Conservation (phyloP, 2,888 invertebrate species). For the Eugnorisma glareosa region DNA sequence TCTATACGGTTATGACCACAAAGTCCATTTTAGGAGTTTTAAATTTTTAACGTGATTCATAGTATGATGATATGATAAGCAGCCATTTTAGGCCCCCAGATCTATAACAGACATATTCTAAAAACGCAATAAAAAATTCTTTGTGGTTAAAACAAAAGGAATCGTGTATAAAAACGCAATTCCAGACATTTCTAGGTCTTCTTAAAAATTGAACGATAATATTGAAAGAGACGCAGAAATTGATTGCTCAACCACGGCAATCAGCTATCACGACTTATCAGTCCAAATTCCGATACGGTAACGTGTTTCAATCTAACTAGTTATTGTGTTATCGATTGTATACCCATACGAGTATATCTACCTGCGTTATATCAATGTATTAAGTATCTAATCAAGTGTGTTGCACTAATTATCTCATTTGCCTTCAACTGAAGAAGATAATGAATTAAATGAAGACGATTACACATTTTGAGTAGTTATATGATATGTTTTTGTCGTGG, state of each 20-base stretch:
- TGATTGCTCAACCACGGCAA: conserved; percentile 56
- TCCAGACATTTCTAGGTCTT: background rate
- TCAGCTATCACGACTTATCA: conserved; percentile 59
- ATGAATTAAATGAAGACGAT: conserved; percentile 18
- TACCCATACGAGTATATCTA: conserved; percentile 3
- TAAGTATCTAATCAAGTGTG: conserved; percentile 57
- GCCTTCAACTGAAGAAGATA: conserved; percentile 25
- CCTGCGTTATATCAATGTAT: conserved; percentile 22
- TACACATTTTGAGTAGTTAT: background rate
- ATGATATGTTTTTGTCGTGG: background rate
- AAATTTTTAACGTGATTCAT: too few species aligned
- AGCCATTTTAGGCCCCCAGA: too few species aligned
- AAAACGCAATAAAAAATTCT: background rate
- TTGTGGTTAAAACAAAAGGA: conserved; percentile 6
- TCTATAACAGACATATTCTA: background rate
- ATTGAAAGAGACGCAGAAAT: conserved; percentile 38
- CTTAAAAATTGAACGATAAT: conserved; percentile 30
- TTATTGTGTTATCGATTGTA: conserved; percentile 57
- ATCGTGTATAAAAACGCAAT: background rate
- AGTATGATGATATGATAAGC: too few species aligned
- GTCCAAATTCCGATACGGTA: conserved; percentile 56
- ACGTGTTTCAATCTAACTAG: conserved; percentile 54
- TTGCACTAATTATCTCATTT: conserved; percentile 52
- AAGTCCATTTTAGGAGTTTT: too few species aligned
- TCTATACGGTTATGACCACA: too few species aligned